Conservation (phyloP, 1,140 invertebrate species). For the Penaeus vannamei region DNA sequence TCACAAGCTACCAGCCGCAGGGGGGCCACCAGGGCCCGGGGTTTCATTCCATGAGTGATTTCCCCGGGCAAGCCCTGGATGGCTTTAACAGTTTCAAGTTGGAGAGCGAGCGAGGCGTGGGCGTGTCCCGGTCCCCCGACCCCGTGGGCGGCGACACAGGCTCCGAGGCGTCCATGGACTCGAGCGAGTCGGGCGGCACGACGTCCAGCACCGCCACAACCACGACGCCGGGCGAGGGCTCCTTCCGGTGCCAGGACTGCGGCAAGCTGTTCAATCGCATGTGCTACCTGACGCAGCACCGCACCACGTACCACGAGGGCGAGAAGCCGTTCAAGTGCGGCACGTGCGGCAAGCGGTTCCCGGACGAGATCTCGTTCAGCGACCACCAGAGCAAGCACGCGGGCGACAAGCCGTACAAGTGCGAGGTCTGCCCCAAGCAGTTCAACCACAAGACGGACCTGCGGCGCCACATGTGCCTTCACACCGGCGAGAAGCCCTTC, state of each 20-base stretch:
- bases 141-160: constrained; percentile 59
- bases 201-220: constrained; percentile 39
- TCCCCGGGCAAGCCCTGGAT: constrained; percentile 64
- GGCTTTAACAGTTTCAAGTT: constrained; percentile 55
- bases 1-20: constrained; percentile 56
- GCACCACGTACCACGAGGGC: constrained; percentile 89
- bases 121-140: constrained; percentile 44
- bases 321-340: constrained; percentile 88
- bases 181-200: constrained; percentile 60
- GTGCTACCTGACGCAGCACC: constrained; percentile 89
- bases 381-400: constrained; percentile 84
- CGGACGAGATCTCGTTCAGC: constrained; percentile 77
- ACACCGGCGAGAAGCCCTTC: constrained; percentile 84
- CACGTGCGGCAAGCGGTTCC: constrained; percentile 87
- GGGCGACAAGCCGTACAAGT: constrained; percentile 90
- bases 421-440: constrained; percentile 88
- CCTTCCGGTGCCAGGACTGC: constrained; percentile 84
- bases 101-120: constrained; percentile 35
- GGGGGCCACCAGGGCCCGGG: constrained; percentile 67
- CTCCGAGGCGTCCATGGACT: constrained; percentile 65
- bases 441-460: constrained; percentile 94
- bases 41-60: constrained; percentile 67
- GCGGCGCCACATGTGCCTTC: constrained; percentile 88
- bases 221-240: constrained; percentile 69
- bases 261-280: constrained; percentile 88